Percentiles rank a stretch among this genome's conserved stretches.
phyloP scores from a whole-genome alignment of 2,888 invertebrate genomes.

The Blera fallax region DNA sequence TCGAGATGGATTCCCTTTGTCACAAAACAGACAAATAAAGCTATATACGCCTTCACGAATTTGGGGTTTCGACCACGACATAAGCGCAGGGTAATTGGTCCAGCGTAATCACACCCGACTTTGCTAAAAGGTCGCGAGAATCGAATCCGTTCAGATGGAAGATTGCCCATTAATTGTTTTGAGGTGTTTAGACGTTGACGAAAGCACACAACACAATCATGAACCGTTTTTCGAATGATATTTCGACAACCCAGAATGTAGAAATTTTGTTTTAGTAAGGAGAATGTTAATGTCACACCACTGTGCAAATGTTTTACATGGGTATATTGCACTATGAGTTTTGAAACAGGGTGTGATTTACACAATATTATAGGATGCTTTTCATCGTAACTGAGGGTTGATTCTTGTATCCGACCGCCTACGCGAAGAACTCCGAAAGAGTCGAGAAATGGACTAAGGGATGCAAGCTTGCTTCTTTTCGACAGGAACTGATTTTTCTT shows the following conservation, averaged over 20 bases:
- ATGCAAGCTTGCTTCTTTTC: not conserved
- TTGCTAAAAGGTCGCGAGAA: slow-evolving; percentile 39
- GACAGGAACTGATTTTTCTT: not conserved
- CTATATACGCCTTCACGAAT: slow-evolving; percentile 38
- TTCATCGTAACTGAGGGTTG: not conserved
- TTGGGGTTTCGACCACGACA: slow-evolving; percentile 33
- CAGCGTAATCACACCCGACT: slow-evolving; percentile 39
- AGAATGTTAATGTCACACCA: not conserved
- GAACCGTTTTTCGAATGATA: slow-evolving; percentile 54
- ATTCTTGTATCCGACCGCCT: slow-evolving; percentile 14
- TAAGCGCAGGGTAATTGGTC: slow-evolving; percentile 27
- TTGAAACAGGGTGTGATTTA: slow-evolving; percentile 1
- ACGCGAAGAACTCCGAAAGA: slow-evolving; percentile 11
- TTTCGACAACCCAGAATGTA: slow-evolving; percentile 45
- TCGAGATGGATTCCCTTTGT: slow-evolving; percentile 54
- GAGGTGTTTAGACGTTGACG: slow-evolving; percentile 21
- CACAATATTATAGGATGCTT: slow-evolving; percentile 32
- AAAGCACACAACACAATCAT: slow-evolving; percentile 39
- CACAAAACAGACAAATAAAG: slow-evolving; percentile 47
- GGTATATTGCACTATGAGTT: not conserved
- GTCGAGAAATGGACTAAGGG: not conserved
- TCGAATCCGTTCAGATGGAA: slow-evolving; percentile 29
- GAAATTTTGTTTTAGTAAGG: not conserved
- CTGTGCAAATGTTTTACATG: slow-evolving; percentile 13
- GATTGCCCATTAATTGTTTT: slow-evolving; percentile 49